These are phyloP conservation scores for Hermaeophaga mercurialis DNA, from an alignment of 2,888 invertebrate species.

Conservation along the genomic window DNA sequence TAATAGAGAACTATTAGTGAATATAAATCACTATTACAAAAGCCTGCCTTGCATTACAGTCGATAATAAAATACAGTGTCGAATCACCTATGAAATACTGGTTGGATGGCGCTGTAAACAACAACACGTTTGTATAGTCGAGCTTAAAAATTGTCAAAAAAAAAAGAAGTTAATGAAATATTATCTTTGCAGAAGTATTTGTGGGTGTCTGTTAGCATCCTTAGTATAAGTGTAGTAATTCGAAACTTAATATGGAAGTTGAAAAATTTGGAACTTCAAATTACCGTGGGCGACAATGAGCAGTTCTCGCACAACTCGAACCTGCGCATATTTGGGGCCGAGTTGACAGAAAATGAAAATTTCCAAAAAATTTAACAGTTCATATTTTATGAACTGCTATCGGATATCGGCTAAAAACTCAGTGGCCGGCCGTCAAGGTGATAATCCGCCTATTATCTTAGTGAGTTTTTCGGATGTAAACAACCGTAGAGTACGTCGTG, in stretches of 20 bases:
- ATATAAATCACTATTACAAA: conserved; percentile 4
- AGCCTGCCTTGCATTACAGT: background rate
- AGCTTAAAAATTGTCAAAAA: too few species aligned
- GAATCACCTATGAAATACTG: too few species aligned
- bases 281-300: background rate
- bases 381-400: background rate
- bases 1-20: conserved; percentile 15
- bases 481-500: background rate
- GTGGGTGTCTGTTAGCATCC: too few species aligned
- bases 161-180: too few species aligned
- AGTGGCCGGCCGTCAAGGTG: background rate
- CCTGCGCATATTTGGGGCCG: background rate
- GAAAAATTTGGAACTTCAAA: background rate
- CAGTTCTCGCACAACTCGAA: background rate
- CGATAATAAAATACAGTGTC: too few species aligned
- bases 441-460: background rate
- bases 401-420: background rate
- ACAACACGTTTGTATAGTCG: too few species aligned
- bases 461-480: background rate
- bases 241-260: too few species aligned
- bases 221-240: too few species aligned
- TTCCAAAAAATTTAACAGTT: background rate
- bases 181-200: too few species aligned
- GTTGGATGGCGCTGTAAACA: too few species aligned
- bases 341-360: background rate